Percentiles rank a stretch among this genome's conserved stretches.
Conservation (phyloP, 2,888 invertebrate species). For the Drosophila meridionalis region DNA sequence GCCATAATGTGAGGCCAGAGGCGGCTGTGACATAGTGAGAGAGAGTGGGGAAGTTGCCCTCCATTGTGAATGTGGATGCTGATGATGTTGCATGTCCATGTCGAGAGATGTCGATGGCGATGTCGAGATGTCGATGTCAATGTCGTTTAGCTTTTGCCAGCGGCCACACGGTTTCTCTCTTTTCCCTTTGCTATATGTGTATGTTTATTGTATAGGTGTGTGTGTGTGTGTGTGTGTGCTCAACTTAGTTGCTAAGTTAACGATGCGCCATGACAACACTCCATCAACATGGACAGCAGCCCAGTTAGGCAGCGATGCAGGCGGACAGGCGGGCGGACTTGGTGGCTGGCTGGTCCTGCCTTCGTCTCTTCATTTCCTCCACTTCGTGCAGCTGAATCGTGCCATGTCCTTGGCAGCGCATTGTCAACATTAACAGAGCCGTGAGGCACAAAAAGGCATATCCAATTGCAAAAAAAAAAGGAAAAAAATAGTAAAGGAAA, state of each 20-base stretch:
- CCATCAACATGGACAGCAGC: slow-evolving; percentile 57
- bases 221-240: slow-evolving; percentile 26
- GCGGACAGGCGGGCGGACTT: not conserved
- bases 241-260: slow-evolving; percentile 65
- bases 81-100: slow-evolving; percentile 66
- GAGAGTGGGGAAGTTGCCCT: slow-evolving; percentile 9
- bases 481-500: not conserved
- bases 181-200: not conserved
- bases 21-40: not conserved
- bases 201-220: slow-evolving; percentile 4
- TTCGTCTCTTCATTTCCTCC: not conserved
- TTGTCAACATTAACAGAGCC: slow-evolving; percentile 76
- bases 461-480: slow-evolving; percentile 74
- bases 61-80: slow-evolving; percentile 47
- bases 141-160: slow-evolving; percentile 55
- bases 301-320: slow-evolving; percentile 37
- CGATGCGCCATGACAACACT: slow-evolving; percentile 65
- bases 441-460: slow-evolving; percentile 75
- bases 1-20: slow-evolving; percentile 61
- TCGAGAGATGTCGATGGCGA: slow-evolving; percentile 61
- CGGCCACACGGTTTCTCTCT: slow-evolving; percentile 15
- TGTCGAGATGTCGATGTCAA: slow-evolving; percentile 63
- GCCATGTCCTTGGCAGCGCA: slow-evolving; percentile 72
- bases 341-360: not conserved
- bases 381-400: slow-evolving; percentile 30